Base-by-base conservation (phyloP, 2,797 vertebrate species). In the Todus mexicanus region DNA sequence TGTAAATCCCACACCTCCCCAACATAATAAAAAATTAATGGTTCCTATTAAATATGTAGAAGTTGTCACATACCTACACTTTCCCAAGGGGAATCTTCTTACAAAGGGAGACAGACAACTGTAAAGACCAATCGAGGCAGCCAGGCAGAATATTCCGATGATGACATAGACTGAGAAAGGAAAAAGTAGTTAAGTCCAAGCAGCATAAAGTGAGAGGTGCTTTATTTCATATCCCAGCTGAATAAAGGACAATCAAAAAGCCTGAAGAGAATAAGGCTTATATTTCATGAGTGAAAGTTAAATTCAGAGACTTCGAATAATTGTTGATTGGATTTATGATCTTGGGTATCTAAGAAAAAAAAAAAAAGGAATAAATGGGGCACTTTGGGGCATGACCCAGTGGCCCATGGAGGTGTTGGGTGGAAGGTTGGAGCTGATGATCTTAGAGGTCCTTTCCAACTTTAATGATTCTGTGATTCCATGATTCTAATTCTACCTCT, bases 91-190 rank as follows among this genome's bases (percentile, higher is more conserved):
- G 70, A 99, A 95, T 93, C 98, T 98, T 93, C 98, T 97, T 45
- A 99, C 98, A 7, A 99, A 98, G 3, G 99, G 99, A 87, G 98
- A 98, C 70, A 99, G 98, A 48, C 99, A 99, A 97, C 98, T 99
- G 97, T 99, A 98, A 56, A 99, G 98, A 37, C 99, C 98, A 4
- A 99, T 98, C 8, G 99, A 98, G 11, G 99, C 99, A 26, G 98
- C 98, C 97, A 99, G 78, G 81, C 99, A 99, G 98, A 99, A 99
- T 95, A 99, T 98, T n/a, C 95, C 98, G 16, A 99, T 99, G 93
- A 99, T 98, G 96, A 98, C 98, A 15, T 99, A 99, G 71, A 99
- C 99, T 99, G 89, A 22, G 22, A 77, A 53, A 89, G 76, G 76
- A 59, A 64, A 54, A 54, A 59, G 42, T 5, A 77, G 8, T n/a